A percentile compares a stretch with the other conserved stretches of the same genome.
phyloP scores from a whole-genome alignment of 2,113 vertebrate species.

The Brachyistius frenatus region DNA sequence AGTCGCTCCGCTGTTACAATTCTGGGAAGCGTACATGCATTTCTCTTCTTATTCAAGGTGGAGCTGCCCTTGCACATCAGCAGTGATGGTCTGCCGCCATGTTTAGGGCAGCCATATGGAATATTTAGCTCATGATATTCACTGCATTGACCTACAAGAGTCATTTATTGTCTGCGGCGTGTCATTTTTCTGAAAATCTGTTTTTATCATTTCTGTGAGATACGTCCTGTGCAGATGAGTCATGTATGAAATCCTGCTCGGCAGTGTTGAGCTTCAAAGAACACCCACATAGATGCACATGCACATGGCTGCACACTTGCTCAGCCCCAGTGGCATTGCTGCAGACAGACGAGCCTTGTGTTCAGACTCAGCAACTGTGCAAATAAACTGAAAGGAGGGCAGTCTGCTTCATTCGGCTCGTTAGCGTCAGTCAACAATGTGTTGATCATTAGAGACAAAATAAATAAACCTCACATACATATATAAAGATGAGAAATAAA shows the following conservation, averaged over 20 bases:
- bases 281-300: conserved; percentile 5
- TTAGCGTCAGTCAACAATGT: conserved; percentile 64
- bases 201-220: not conserved
- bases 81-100: not conserved
- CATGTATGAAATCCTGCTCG: not conserved
- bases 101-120: not conserved
- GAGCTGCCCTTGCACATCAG: too few relatives aligned
- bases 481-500: not conserved
- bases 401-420: conserved; percentile 58
- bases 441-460: conserved; percentile 50
- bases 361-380: conserved; percentile 55
- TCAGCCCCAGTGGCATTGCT: conserved; percentile 25
- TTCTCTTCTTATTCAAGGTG: too few relatives aligned
- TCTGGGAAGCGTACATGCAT: not conserved
- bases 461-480: not conserved
- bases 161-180: too few relatives aligned
- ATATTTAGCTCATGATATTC: too few relatives aligned
- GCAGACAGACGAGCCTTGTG: conserved; percentile 63
- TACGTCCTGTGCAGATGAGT: not conserved
- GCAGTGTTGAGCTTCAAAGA: not conserved
- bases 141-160: too few relatives aligned
- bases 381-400: conserved; percentile 61
- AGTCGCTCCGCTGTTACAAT: not conserved
- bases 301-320: conserved; percentile 27
- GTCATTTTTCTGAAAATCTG: not conserved